Evolutionary conservation across 2,888 invertebrate genomes (phyloP).

Genomic region (Drosophila pullipes): DNA sequence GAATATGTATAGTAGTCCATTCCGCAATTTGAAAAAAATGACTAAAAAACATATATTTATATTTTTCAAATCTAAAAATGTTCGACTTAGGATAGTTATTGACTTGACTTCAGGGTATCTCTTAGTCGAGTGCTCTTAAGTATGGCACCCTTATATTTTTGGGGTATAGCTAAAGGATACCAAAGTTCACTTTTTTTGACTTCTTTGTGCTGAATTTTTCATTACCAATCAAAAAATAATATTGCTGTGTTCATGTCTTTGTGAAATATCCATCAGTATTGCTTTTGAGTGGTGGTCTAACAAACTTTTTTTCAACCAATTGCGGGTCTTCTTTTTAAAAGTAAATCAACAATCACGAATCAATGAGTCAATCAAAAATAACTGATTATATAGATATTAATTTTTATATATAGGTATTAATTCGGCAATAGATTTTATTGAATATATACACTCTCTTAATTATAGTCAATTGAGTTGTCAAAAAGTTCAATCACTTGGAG

Average conservation of each 20-base stretch:
- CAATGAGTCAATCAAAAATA: neutral
- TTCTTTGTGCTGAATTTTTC: neutral
- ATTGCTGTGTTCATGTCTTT: neutral
- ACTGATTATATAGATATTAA: neutral
- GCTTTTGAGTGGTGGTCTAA: neutral
- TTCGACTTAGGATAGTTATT: too few species aligned
- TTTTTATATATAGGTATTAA: neutral
- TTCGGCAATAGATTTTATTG: neutral
- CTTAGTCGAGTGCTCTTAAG: neutral
- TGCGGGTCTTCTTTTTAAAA: neutral
- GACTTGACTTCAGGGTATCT: neutral
- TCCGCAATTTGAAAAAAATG: neutral
- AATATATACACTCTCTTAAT: neutral
- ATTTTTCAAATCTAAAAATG: accelerated
- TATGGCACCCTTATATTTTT: neutral
- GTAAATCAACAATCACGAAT: neutral
- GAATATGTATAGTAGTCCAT: neutral
- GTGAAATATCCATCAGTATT: neutral
- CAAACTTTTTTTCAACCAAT: neutral
- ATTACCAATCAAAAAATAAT: neutral
- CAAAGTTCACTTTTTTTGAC: neutral
- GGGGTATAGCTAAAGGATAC: neutral
- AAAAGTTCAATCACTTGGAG: neutral
- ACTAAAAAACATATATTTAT: neutral
- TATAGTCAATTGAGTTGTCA: neutral